Conservation (phyloP, 1,140 invertebrate genomes). For the Carposina sasakii region DNA sequence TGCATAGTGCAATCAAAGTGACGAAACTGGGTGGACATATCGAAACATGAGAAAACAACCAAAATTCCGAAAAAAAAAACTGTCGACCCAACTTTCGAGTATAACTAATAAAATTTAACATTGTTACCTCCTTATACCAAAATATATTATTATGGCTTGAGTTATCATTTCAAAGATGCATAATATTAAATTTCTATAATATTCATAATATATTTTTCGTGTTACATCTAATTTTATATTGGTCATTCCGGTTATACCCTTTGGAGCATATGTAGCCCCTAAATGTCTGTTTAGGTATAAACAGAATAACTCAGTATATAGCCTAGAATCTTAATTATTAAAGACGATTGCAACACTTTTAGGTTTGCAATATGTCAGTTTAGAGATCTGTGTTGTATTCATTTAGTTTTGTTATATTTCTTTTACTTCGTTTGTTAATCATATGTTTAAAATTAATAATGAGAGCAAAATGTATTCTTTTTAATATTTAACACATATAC, state of each 20-base stretch:
- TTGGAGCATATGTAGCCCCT: too few relatives aligned
- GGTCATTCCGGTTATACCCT: too few relatives aligned
- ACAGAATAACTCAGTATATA: too few relatives aligned
- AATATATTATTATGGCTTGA: constrained; percentile 72
- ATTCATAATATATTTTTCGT: constrained; percentile 59
- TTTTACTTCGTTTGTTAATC: too few relatives aligned
- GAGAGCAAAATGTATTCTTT: too few relatives aligned
- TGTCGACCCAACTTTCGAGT: constrained; percentile 44
- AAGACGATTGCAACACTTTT: constrained; percentile 65
- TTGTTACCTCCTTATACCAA: constrained; percentile 65
- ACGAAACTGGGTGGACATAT: constrained; percentile 48
- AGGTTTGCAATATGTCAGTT: constrained; percentile 64
- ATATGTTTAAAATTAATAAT: too few relatives aligned
- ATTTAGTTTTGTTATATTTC: constrained; percentile 28
- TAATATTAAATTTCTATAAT: constrained; percentile 30
- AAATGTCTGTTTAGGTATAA: too few relatives aligned
- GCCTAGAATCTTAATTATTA: constrained; percentile 61
- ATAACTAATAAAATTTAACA: constrained; percentile 54
- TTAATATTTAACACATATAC: too few relatives aligned
- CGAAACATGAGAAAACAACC: constrained; percentile 33
- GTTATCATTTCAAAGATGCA: constrained; percentile 65
- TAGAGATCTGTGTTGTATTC: constrained; percentile 47
- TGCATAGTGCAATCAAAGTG: too few relatives aligned
- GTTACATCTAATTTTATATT: constrained; percentile 59
- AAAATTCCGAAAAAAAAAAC: constrained; percentile 20